These are phyloP conservation scores for Cheilosia vernalis DNA, from an alignment of 2,888 invertebrate species.

Conservation along the genomic window DNA sequence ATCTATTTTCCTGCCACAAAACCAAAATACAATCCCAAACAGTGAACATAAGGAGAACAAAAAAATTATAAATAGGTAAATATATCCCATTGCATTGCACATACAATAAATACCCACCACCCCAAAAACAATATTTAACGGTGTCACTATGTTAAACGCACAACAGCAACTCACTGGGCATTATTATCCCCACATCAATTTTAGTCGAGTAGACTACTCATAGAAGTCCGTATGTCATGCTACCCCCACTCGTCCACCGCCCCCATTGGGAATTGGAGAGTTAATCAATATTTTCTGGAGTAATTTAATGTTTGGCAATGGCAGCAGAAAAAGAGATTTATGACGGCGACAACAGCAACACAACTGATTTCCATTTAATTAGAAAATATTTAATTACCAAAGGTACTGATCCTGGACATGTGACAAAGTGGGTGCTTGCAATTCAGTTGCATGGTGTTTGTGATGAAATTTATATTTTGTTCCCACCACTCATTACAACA, in stretches of 20 bases:
- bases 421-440: slow-evolving; percentile 3
- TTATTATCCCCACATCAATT: slow-evolving; percentile 18
- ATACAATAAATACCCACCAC: not conserved
- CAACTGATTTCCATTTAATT: slow-evolving; percentile 22
- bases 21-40: slow-evolving; percentile 15
- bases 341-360: not conserved
- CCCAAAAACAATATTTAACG: not conserved
- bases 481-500: no score
- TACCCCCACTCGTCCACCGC: not conserved
- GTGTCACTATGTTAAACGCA: slow-evolving; percentile 26
- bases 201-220: not conserved
- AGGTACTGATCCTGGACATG: not conserved
- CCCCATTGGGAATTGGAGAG: not conserved
- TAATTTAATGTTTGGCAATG: slow-evolving; percentile 17
- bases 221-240: not conserved
- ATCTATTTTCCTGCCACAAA: slow-evolving; percentile 16
- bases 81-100: slow-evolving; percentile 4
- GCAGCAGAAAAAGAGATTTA: slow-evolving; percentile 7
- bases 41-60: not conserved
- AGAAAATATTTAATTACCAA: slow-evolving; percentile 13
- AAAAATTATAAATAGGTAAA: no score
- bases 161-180: slow-evolving; percentile 11
- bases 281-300: slow-evolving; percentile 28
- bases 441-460: slow-evolving; percentile 23
- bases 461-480: slow-evolving; percentile 9